Conservation (phyloP, 2,113 vertebrate genomes). For the Hemicordylus capensis region DNA sequence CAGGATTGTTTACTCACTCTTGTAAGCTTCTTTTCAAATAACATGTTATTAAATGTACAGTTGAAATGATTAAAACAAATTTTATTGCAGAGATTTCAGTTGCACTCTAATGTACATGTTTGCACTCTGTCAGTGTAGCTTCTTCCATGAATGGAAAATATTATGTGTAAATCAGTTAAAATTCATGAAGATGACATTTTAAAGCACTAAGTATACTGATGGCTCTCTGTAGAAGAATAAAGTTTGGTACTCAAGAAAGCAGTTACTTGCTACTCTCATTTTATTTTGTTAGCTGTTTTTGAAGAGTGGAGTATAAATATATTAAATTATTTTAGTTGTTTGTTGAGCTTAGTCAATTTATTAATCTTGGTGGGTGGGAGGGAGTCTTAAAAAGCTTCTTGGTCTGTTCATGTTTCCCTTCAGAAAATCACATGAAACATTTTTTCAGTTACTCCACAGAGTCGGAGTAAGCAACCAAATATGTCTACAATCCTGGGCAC, state of each 20-base stretch:
- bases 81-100: not conserved
- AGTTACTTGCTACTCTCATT: not conserved
- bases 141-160: no score
- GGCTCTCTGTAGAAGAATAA: not conserved
- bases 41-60: not conserved
- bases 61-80: no score
- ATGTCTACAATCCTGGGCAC: constrained; percentile 77
- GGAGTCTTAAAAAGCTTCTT: not conserved
- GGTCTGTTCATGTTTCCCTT: constrained; percentile 5
- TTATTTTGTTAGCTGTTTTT: no score
- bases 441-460: constrained; percentile 71
- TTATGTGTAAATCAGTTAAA: not conserved
- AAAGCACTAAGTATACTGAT: not conserved
- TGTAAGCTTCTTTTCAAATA: constrained; percentile 66
- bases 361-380: not conserved
- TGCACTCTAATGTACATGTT: not conserved
- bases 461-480: constrained; percentile 77
- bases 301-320: no score
- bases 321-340: not conserved
- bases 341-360: not conserved
- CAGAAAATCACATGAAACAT: not conserved
- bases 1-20: constrained; percentile 66
- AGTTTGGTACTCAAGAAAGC: not conserved
- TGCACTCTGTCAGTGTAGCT: not conserved
- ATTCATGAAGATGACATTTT: not conserved